Base-by-base conservation (phyloP, 53 echinoderm and acorn worm genomes). In the Temnopleurus reevesii region DNA sequence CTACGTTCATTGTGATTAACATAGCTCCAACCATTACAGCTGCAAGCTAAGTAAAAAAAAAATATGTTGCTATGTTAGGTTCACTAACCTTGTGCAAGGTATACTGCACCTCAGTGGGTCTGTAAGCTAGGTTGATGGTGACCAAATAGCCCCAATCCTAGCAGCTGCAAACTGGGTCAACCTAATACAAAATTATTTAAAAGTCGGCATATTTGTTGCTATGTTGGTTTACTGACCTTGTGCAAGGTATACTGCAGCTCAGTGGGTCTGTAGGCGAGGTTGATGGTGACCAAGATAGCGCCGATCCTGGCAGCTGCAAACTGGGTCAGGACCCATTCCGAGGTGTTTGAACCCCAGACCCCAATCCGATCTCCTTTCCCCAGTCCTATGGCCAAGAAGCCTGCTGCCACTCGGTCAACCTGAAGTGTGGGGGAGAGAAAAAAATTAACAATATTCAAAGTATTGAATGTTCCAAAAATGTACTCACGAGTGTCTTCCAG, bases 301-400 rank as follows among this genome's bases (percentile, higher is more conserved):
- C 89, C 89, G 46, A 89, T 89, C 29, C 46, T 89, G 19, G 89
- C 89, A 28, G 89, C 89, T 31, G 89, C 89, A 53, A 76, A 89
- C 89, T 51, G 76, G 26, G 89, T 89, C 23, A 89, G 34, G 23
- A 89, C 55, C 71, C 89, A 89, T 23, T 89, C 89, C 0, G 53
- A 76, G 53, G 76, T 76, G 76, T 89, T 89, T 3, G 89, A 53
- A 19, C 18, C 76, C 76, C 89, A 89, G 3, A 89, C 29, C 3
- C 76, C 89, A 18, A 89, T 54, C 21, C 89, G n/a, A 76, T 89
- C 89, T 17, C 89, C 89, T 53, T 76, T 89, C 51, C 19, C 25
- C 8, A 89, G 53, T 76, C 89, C 89, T 7, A 89, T 46, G 36
- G 89, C 76, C 34, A 89, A 29, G 33, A 89, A 51, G 12, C 89